Evolutionary conservation across 23 tunicate genomes (phyloP).

Genomic region (Clavelina lepadiformis): DNA sequence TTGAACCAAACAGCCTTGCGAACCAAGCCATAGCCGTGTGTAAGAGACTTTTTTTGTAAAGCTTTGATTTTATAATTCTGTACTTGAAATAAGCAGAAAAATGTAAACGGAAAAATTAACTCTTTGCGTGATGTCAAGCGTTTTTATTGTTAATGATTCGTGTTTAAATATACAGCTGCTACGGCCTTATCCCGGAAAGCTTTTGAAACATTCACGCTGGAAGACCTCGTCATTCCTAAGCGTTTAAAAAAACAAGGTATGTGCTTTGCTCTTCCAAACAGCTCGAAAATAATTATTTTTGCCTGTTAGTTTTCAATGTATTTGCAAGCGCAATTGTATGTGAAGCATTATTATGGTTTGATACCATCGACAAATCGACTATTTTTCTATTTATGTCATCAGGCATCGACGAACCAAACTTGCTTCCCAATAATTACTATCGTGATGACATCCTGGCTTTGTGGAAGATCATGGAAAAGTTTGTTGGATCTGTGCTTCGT

Average conservation of each 20-base stretch:
- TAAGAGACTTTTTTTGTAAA: conserved; percentile 11
- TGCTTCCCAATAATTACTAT: conserved; percentile 50
- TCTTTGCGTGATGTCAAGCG: no score
- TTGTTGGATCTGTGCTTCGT: conserved; percentile 15
- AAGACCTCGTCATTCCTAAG: conserved; percentile 52
- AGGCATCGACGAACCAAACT: conserved; percentile 39
- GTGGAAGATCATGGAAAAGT: conserved; percentile 45
- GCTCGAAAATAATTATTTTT: no score
- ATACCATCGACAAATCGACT: no score
- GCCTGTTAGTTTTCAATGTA: no score
- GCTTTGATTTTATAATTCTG: background rate
- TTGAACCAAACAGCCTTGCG: conserved; percentile 10
- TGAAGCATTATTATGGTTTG: no score
- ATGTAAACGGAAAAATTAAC: no score
- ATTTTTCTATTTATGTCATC: background rate
- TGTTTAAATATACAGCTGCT: conserved; percentile 60
- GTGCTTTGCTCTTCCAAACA: no score
- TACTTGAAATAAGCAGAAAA: background rate
- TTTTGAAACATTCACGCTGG: conserved; percentile 32
- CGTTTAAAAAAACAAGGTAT: conserved; percentile 45
- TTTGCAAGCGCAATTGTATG: no score
- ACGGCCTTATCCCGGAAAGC: conserved; percentile 9
- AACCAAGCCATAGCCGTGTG: conserved; percentile 47
- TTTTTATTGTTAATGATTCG: no score
- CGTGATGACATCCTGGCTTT: conserved; percentile 58